Evolutionary conservation across 2,797 vertebrate species (phyloP).

Genomic region (Galago senegalensis): DNA sequence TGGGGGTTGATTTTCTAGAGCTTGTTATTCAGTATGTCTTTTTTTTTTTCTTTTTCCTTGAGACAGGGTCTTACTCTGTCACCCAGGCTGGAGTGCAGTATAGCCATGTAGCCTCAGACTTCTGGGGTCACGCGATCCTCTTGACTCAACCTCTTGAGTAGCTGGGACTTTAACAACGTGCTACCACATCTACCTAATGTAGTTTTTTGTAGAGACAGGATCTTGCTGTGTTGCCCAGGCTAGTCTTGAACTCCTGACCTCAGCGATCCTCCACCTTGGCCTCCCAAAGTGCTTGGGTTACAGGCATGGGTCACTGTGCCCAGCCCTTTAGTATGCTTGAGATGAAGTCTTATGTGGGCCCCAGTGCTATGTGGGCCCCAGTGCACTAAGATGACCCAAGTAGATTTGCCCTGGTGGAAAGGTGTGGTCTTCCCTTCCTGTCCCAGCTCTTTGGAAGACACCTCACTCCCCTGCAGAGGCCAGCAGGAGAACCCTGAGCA

Average conservation of each 20-base stretch:
- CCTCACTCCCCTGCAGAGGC: background rate
- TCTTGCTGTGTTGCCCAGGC: background rate
- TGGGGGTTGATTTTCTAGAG: background rate
- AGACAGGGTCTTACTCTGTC: background rate
- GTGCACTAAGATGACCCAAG: background rate
- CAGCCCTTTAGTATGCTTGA: background rate
- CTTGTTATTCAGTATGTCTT: background rate
- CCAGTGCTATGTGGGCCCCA: fast-evolving
- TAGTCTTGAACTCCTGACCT: background rate
- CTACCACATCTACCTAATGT: background rate
- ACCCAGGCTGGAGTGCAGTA: too few species aligned
- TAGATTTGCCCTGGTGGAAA: background rate
- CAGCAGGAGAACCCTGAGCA: too few species aligned
- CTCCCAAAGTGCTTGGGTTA: background rate
- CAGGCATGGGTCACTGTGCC: background rate
- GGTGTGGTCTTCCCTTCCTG: too few species aligned
- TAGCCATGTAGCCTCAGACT: too few species aligned
- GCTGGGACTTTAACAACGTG: too few species aligned
- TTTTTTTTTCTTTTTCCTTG: background rate
- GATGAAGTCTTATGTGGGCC: background rate
- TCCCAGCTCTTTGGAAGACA: background rate
- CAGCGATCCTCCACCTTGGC: background rate
- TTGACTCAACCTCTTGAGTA: too few species aligned
- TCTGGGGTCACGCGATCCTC: too few species aligned
- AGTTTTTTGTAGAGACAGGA: background rate